Evolutionary conservation across 2,797 vertebrate genomes (phyloP), one percentile per base, ranked within the genome.

Genomic region (Hephaestus fuliginosus): DNA sequence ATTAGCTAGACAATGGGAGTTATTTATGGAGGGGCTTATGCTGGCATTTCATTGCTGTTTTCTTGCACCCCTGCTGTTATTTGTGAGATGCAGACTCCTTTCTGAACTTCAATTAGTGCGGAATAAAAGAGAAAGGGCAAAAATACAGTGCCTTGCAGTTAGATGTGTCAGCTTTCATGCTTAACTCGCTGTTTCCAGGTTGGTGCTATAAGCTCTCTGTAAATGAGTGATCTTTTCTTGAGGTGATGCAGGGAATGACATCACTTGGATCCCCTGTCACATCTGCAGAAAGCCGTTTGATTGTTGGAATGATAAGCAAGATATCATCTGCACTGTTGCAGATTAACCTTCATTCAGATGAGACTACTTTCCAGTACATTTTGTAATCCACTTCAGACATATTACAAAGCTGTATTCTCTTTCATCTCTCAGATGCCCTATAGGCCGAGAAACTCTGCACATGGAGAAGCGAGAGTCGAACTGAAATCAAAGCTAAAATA

Each of bases 301-400:
- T 93, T 78, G 77, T 70, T 83, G 67, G 44, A 64, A 30, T 41
- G 90, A 93, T 90, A 87, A 79, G 56, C 20, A 17, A 53, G 88
- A 92, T 86, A 85, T 75, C 69, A 89, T 92, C 85, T 85, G 65
- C 76, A 76, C 70, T 36, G 66, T 58, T 62, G 64, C 84, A 86
- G 85, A 90, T 91, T 79, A 90, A 88, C 86, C 78, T 73, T 86
- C 81, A 78, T 74, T 84, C 74, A 84, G 66, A 83, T 33, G 75
- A 56, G 15, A 58, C 67, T 51, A 66, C 87, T 68, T 79, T 81
- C 70, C 43, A 60, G 51, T 76, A 58, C 72, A 82, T 80, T 89
- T 78, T 88, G 67, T 83, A 79, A 90, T 88, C 84, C 83, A 86
- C 78, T 86, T 87, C 83, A 82, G 58, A 81, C 78, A n/a, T 80